Evolutionary conservation across 30 jellyfish, hydroid and myxozoan genomes (phyloP).

Genomic region (Phacellophora camtschatica): DNA sequence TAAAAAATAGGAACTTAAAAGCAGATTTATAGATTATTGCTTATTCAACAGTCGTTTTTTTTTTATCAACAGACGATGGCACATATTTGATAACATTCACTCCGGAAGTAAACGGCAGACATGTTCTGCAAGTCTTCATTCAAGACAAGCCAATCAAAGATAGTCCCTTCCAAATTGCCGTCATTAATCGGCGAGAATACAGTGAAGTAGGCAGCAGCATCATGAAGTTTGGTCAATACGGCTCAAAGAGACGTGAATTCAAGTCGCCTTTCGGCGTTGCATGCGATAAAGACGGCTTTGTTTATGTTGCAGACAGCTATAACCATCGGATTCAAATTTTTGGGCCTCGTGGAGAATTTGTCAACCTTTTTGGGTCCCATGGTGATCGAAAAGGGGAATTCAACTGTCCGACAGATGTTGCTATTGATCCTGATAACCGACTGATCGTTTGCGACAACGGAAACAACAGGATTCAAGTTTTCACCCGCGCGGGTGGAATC

Average conservation of each 20-base stretch:
- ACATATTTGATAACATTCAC: slow-evolving; percentile 78
- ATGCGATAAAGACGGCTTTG: slow-evolving; percentile 94
- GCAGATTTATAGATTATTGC: too few relatives aligned
- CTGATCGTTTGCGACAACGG: slow-evolving; percentile 96
- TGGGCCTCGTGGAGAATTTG: slow-evolving; percentile 98
- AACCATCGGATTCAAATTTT: slow-evolving; percentile 94
- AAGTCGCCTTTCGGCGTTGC: slow-evolving; percentile 99
- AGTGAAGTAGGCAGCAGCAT: slow-evolving; percentile 93
- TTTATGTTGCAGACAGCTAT: slow-evolving; percentile 95
- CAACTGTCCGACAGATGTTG: slow-evolving; percentile 98
- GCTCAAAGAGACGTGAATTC: slow-evolving; percentile 92
- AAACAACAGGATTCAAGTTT: slow-evolving; percentile 89
- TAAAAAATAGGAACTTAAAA: too few relatives aligned
- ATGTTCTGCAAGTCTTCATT: slow-evolving; percentile 64
- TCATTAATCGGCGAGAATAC: slow-evolving; percentile 93
- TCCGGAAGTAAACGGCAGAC: slow-evolving; percentile 94
- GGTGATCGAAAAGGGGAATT: slow-evolving; percentile 98
- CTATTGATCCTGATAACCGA: slow-evolving; percentile 86
- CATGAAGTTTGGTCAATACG: slow-evolving; percentile 96
- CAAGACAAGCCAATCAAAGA: slow-evolving; percentile 93
- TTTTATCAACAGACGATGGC: slow-evolving; percentile 79
- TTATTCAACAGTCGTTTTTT: neutral
- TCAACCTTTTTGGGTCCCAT: slow-evolving; percentile 94
- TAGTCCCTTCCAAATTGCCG: slow-evolving; percentile 84
- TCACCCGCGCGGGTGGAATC: slow-evolving; percentile 85